phyloP scores from a whole-genome alignment of 2,797 vertebrate species.

The Adelosebastes latens region DNA sequence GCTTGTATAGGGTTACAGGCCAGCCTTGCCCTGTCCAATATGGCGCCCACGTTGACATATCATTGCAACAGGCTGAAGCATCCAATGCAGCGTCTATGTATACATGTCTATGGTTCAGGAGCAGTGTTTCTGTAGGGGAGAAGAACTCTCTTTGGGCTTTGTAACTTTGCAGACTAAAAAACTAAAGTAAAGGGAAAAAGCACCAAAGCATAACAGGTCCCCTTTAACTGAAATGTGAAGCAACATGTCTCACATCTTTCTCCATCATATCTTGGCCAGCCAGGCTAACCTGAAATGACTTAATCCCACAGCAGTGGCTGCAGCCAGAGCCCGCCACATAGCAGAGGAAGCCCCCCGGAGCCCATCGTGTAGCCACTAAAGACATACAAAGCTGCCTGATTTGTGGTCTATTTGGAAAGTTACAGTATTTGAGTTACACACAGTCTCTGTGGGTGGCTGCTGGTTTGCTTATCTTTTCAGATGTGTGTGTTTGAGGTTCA shows the following conservation, averaged over 20 bases:
- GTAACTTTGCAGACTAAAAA: no score
- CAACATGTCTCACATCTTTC: background rate
- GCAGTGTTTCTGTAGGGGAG: no score
- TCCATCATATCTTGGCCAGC: background rate
- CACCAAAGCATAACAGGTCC: no score
- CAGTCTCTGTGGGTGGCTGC: slow-evolving; percentile 55
- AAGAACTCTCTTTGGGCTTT: no score
- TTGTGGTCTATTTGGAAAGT: slow-evolving; percentile 52
- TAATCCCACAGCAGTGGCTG: background rate
- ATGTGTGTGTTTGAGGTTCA: slow-evolving; percentile 53
- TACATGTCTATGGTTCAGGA: no score
- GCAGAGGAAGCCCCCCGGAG: slow-evolving; percentile 21
- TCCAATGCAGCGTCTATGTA: no score
- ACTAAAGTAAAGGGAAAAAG: no score
- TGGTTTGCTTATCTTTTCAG: slow-evolving; percentile 46
- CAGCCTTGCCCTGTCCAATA: no score
- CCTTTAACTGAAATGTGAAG: background rate
- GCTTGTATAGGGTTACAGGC: no score
- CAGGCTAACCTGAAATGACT: slow-evolving; percentile 14
- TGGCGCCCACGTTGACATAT: no score
- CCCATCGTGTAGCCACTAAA: background rate
- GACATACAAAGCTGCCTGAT: slow-evolving; percentile 23
- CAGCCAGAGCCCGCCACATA: slow-evolving; percentile 1
- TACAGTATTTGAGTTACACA: slow-evolving; percentile 31
- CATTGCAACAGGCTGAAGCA: no score